phyloP scores from a whole-genome alignment of 2,888 invertebrate species.

The Cenopis cana region DNA sequence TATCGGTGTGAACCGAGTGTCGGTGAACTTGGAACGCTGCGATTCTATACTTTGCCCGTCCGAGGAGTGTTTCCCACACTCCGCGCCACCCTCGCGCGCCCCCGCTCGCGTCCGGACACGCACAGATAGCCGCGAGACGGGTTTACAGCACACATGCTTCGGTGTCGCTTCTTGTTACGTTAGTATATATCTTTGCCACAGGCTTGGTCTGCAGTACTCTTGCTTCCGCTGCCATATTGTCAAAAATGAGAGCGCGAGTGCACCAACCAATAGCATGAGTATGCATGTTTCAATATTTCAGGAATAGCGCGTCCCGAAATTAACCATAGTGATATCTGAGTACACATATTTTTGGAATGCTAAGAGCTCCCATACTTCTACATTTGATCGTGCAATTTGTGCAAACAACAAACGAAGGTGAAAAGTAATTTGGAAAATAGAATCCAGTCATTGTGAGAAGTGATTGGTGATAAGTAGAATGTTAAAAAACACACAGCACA shows the following conservation, averaged over 20 bases:
- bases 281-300: no score
- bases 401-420: not conserved
- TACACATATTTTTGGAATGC: not conserved
- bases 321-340: not conserved
- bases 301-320: no score
- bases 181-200: no score
- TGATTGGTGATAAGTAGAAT: not conserved
- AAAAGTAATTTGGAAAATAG: not conserved
- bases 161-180: no score
- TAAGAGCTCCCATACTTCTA: not conserved
- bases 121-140: no score
- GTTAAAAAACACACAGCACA: conserved; percentile 10
- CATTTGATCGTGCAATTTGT: not conserved
- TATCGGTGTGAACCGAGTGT: no score
- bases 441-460: not conserved
- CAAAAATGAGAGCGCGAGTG: not conserved
- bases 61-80: no score
- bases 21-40: no score
- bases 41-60: no score
- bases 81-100: no score
- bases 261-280: not conserved
- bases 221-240: not conserved
- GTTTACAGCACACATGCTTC: no score
- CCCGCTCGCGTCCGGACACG: no score
- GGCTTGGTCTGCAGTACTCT: not conserved